These are phyloP conservation scores for Pteromalus puparum DNA, from an alignment of 1,140 invertebrate genomes.

Conservation along the genomic window DNA sequence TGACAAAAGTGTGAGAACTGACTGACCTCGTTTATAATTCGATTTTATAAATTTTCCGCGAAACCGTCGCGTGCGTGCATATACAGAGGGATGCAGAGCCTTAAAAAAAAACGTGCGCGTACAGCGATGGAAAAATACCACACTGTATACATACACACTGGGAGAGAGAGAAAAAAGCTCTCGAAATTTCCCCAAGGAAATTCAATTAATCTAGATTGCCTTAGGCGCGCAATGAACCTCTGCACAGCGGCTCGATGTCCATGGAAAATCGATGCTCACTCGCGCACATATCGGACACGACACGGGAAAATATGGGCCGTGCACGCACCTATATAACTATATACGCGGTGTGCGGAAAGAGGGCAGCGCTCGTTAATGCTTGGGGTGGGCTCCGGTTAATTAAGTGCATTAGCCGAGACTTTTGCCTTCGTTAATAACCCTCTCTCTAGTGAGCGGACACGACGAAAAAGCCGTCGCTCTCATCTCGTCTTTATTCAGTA, in stretches of 20 bases:
- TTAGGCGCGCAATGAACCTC: background rate
- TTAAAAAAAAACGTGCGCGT: background rate
- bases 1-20: background rate
- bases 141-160: background rate
- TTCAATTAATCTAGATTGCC: conserved; percentile 52
- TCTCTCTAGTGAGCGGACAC: background rate
- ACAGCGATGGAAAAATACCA: background rate
- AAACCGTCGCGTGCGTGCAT: background rate
- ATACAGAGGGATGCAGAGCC: no score
- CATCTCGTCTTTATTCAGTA: background rate
- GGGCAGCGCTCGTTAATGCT: conserved; percentile 33
- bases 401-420: conserved; percentile 61
- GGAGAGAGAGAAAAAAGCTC: conserved; percentile 14
- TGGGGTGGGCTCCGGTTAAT: conserved; percentile 54
- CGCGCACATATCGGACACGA: conserved; percentile 34
- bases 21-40: background rate
- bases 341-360: background rate
- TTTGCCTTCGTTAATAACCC: conserved; percentile 47
- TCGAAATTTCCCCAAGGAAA: conserved; percentile 28
- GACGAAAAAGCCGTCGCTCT: background rate
- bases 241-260: conserved; percentile 3
- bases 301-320: conserved; percentile 51
- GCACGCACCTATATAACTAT: background rate
- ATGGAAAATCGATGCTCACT: conserved; percentile 40
- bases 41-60: conserved; percentile 27